Conservation (phyloP, 35 echinoderm and acorn worm species). For the Ptychodera flava region DNA sequence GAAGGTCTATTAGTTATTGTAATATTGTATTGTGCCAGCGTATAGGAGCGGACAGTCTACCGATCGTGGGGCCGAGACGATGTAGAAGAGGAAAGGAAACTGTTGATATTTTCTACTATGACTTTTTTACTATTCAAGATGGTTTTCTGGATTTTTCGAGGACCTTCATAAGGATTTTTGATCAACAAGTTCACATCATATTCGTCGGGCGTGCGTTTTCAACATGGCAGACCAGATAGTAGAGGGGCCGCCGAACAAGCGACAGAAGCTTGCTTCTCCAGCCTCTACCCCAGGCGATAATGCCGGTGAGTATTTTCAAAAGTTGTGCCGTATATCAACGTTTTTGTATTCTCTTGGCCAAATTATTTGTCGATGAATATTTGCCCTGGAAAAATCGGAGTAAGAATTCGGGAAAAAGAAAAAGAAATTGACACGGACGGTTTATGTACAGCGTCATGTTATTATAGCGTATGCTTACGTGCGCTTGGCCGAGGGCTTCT, state of each 20-base stretch:
- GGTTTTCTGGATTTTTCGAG: slow-evolving; percentile 4
- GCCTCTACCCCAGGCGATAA: slow-evolving; percentile 36
- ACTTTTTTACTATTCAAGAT: not conserved
- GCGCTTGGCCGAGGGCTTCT: slow-evolving; percentile 23
- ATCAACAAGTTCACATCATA: slow-evolving; percentile 23
- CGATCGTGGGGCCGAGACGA: not conserved
- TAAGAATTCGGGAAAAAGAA: not conserved
- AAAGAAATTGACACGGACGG: not conserved
- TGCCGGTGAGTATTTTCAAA: slow-evolving; percentile 25
- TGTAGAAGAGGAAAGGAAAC: not conserved
- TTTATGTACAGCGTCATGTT: slow-evolving; percentile 7
- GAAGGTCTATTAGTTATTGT: slow-evolving; percentile 38
- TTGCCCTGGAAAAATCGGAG: not conserved
- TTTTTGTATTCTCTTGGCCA: slow-evolving; percentile 22
- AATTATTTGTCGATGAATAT: slow-evolving; percentile 10
- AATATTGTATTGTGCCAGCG: slow-evolving; percentile 44
- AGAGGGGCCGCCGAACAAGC: slow-evolving; percentile 85
- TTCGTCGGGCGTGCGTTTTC: slow-evolving; percentile 14
- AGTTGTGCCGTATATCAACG: slow-evolving; percentile 24
- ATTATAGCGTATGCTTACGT: not conserved
- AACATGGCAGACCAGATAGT: slow-evolving; percentile 91
- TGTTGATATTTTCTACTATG: slow-evolving; percentile 23
- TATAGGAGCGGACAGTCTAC: slow-evolving; percentile 6
- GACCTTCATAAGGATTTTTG: slow-evolving; percentile 11
- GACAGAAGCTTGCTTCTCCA: slow-evolving; percentile 71